A percentile compares a stretch with the other conserved stretches of the same genome.
These are phyloP conservation scores for Ivindomyrus marchei DNA, from an alignment of 2,113 vertebrate species.

Conservation along the genomic window DNA sequence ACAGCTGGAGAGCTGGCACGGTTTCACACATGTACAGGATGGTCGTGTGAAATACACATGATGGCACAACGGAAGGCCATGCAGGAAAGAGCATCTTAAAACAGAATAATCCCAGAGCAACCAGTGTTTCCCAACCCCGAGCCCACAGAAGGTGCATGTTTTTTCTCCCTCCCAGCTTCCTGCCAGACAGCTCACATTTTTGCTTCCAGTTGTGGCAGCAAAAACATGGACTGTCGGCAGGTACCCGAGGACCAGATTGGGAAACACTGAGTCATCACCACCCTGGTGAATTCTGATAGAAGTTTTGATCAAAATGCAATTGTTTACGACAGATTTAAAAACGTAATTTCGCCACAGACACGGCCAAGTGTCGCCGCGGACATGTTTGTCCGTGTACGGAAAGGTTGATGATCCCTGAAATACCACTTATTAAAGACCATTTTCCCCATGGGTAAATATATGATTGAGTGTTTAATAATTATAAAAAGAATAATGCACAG, in stretches of 20 bases:
- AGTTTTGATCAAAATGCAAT: not conserved
- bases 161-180: not conserved
- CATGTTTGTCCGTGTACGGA: not conserved
- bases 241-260: not conserved
- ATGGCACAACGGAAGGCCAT: not conserved
- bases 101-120: not conserved
- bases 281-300: not conserved
- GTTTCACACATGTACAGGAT: not conserved
- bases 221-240: not conserved
- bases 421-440: not conserved
- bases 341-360: not conserved
- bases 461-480: not conserved
- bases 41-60: not conserved
- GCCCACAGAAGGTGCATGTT: not conserved
- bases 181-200: not conserved
- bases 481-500: not conserved
- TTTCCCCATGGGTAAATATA: not conserved
- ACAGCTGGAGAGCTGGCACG: not conserved
- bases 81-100: not conserved
- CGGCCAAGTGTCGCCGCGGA: not conserved
- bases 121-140: not conserved
- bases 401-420: not conserved
- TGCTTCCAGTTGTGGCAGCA: not conserved
- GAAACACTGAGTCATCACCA: not conserved
- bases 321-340: not conserved